Conservation (phyloP, 2,113 vertebrate genomes). For the Meriones unguiculatus region DNA sequence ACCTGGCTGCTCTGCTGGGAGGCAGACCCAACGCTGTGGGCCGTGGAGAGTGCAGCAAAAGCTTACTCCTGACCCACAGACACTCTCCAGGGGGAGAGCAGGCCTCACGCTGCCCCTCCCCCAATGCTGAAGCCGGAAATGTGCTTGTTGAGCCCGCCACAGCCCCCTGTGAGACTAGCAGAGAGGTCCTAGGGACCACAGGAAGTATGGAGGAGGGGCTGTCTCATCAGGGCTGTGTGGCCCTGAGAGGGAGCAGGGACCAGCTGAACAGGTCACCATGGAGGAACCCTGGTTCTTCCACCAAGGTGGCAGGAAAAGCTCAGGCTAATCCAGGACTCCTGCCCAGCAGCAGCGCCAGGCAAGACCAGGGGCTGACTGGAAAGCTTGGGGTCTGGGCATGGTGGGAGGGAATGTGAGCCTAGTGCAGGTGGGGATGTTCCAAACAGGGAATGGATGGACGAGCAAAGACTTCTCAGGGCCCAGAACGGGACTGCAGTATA, state of each 20-base stretch:
- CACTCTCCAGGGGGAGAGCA: not conserved
- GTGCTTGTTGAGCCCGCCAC: not conserved
- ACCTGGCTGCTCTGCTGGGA: not conserved
- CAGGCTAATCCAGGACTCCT: not conserved
- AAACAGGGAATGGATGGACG: not conserved
- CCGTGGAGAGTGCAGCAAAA: not conserved
- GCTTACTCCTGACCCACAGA: not conserved
- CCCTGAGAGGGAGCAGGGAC: not conserved
- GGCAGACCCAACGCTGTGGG: no score
- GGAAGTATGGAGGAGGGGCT: not conserved
- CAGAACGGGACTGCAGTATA: not conserved
- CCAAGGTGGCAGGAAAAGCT: no score
- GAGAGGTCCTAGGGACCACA: not conserved
- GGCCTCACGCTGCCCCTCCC: not conserved
- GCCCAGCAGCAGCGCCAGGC: not conserved
- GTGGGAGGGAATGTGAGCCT: not conserved
- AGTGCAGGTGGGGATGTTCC: not conserved
- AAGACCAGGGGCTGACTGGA: not conserved
- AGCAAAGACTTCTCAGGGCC: not conserved
- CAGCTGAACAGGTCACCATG: not conserved
- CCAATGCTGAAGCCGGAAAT: not conserved
- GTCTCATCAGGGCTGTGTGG: not conserved
- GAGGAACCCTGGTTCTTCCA: not conserved
- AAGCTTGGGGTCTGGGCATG: not conserved
- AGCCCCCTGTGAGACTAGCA: not conserved